Evolutionary conservation across 2,113 vertebrate species (phyloP).

Genomic region (Bagarius yarrelli): DNA sequence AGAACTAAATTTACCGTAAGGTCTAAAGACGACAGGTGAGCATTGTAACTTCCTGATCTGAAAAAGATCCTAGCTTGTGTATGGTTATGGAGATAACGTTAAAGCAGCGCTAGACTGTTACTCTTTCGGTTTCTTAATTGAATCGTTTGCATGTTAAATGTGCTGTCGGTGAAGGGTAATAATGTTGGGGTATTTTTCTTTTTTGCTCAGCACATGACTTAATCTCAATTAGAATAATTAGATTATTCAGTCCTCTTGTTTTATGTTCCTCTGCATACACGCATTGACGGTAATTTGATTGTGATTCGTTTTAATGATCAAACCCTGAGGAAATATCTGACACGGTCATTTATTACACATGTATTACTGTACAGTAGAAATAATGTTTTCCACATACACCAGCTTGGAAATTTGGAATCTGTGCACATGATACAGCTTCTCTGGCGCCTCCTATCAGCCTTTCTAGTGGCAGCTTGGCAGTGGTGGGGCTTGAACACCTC

Average conservation of each 20-base stretch:
- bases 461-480: too few relatives aligned
- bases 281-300: background rate
- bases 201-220: background rate
- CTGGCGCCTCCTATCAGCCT: too few relatives aligned
- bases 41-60: background rate
- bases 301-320: background rate
- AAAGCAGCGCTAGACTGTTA: background rate
- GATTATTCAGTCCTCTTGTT: background rate
- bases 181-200: background rate
- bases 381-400: too few relatives aligned
- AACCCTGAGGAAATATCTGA: background rate
- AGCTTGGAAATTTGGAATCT: too few relatives aligned
- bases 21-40: background rate
- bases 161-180: background rate
- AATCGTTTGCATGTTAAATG: background rate
- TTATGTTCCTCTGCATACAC: background rate
- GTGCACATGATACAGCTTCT: too few relatives aligned
- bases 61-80: background rate
- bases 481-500: too few relatives aligned
- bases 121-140: background rate
- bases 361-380: too few relatives aligned
- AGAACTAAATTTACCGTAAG: background rate
- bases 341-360: too few relatives aligned
- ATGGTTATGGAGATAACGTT: background rate
- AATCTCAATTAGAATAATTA: too few relatives aligned